phyloP scores from a whole-genome alignment of 1,140 invertebrate species.

The Zaprionus kolodkinae region DNA sequence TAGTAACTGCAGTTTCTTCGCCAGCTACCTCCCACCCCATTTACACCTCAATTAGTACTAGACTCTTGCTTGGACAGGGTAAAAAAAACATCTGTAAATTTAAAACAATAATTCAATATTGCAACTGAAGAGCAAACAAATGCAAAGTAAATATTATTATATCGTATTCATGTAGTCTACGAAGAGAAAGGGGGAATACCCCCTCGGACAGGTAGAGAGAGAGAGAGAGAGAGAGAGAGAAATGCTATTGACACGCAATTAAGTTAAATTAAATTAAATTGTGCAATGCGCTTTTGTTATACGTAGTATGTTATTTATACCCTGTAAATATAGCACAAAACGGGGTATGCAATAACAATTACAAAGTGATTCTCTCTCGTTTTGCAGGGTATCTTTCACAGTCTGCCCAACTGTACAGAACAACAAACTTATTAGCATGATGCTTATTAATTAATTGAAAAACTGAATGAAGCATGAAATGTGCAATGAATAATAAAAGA shows the following conservation, averaged over 20 bases:
- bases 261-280: constrained; percentile 73
- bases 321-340: not conserved
- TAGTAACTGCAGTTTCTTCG: not conserved
- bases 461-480: constrained; percentile 81
- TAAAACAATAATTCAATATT: constrained; percentile 54
- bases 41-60: too few relatives aligned
- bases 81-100: constrained; percentile 23
- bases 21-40: not conserved
- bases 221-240: constrained; percentile 50
- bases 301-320: constrained; percentile 20
- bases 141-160: constrained; percentile 22
- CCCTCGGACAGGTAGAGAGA: constrained; percentile 52
- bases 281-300: constrained; percentile 32
- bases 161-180: not conserved
- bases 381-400: not conserved
- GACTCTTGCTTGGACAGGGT: not conserved
- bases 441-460: constrained; percentile 82
- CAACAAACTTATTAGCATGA: constrained; percentile 73
- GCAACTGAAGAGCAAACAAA: constrained; percentile 25
- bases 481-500: constrained; percentile 76
- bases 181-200: not conserved
- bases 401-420: constrained; percentile 18
- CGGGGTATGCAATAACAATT: not conserved
- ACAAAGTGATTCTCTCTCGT: too few relatives aligned
- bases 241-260: constrained; percentile 76